Evolutionary conservation across 2,113 vertebrate species (phyloP).

Genomic region (Cranoglanis bouderius): DNA sequence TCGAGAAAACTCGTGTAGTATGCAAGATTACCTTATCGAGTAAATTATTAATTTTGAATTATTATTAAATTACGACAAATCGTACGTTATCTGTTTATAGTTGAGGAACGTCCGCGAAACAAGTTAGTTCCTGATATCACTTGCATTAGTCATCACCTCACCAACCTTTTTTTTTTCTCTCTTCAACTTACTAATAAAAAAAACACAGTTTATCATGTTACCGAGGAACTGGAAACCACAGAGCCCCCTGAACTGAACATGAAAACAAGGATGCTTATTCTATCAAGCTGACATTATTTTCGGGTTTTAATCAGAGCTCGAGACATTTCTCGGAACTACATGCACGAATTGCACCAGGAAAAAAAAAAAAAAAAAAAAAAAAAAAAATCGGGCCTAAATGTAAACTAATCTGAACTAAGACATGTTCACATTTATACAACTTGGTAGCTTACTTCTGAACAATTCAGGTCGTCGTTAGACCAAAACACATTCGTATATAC

Average conservation of each 20-base stretch:
- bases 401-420: background rate
- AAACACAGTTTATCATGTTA: background rate
- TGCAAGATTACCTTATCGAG: background rate
- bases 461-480: background rate
- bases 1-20: background rate
- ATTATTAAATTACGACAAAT: background rate
- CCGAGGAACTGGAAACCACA: background rate
- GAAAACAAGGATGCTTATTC: background rate
- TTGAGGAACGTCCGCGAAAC: background rate
- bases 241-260: background rate
- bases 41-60: background rate
- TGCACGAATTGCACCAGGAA: background rate
- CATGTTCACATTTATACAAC: no score
- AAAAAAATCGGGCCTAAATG: background rate
- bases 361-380: background rate
- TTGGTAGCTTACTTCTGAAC: background rate
- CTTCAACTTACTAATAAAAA: background rate
- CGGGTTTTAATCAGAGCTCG: background rate
- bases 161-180: background rate
- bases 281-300: background rate
- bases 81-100: background rate
- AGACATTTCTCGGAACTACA: background rate
- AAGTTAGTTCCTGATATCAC: background rate
- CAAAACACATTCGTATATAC: background rate
- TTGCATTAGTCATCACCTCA: background rate